Evolutionary conservation across 2,113 vertebrate genomes (phyloP), one percentile per base, ranked within the genome.

Genomic region (Psittacara wagleri): DNA sequence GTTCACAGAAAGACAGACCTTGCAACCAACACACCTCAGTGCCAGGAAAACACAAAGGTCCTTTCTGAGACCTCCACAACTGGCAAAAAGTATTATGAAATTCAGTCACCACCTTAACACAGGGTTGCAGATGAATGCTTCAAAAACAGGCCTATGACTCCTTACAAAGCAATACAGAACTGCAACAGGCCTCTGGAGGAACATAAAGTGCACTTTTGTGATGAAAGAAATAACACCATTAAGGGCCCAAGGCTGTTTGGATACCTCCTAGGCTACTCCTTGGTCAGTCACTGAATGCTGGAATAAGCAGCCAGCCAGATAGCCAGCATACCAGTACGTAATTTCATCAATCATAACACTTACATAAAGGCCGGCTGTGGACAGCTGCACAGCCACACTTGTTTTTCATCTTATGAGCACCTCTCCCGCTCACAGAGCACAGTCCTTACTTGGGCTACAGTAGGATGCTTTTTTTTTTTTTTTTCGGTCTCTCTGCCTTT

Each of bases 351-450:
- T 6, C 29, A 70, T 55, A 81, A 68, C n/a, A 57, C 41, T 54
- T 66, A 17, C 0, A 0, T 28, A 55, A 87, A 25, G 18, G 48
- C 52, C 73, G 41, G 7, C 43, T 46, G 46, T 41, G 61, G 35
- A 57, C 22, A 59, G 57, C 57, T 24, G 13, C 22, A 35, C 16
- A 5, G 16, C 9, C 73, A 66, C 17, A 1, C 15, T 86, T 48
- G 19, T 28, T 78, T 63, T 59, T 46, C 51, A 35, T 27, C 10
- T 33, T 29, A 9, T 1, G 1, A 67, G 31, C 0, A 1, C 13
- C 29, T 73, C 37, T 55, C 0, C 0, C 6, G 19, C 31, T 70
- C 77, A 52, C 41, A 28, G 91, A 24, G 24, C 18, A 10, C 13
- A 22, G 33, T 19, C 69, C 66, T 81, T 37, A 67, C 24, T 33